A percentile compares a stretch with the other conserved stretches of the same genome.
phyloP scores from a whole-genome alignment of 2,113 vertebrate species.

The Lophotis ruficrista region DNA sequence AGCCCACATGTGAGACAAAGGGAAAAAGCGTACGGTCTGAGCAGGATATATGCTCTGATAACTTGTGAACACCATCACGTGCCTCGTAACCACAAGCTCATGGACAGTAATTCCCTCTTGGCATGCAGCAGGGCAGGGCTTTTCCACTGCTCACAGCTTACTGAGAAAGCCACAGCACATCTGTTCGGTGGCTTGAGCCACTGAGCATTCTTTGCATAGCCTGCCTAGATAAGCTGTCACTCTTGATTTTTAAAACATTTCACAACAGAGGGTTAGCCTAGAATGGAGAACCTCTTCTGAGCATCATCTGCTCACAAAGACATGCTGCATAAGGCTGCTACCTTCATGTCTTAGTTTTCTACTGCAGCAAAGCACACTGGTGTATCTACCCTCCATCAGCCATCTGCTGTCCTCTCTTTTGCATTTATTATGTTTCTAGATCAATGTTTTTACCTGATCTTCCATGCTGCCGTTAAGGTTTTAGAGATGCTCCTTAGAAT shows the following conservation, averaged over 20 bases:
- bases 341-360: background rate
- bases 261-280: conserved; percentile 1
- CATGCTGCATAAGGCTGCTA: background rate
- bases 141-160: conserved; percentile 18
- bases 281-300: conserved; percentile 4
- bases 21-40: background rate
- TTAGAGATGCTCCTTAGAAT: background rate
- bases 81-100: conserved; percentile 10
- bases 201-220: conserved; percentile 46
- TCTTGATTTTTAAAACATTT: conserved; percentile 60
- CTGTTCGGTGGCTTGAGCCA: conserved; percentile 14
- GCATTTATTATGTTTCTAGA: background rate
- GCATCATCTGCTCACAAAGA: background rate
- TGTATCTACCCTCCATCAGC: background rate
- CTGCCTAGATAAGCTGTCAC: conserved; percentile 39
- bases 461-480: background rate
- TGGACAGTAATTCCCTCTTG: conserved; percentile 49
- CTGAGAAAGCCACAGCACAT: conserved; percentile 40
- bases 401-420: background rate
- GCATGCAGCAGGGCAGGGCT: conserved; percentile 41
- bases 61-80: conserved; percentile 19
- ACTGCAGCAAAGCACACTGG: background rate
- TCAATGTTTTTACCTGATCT: background rate
- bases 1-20: background rate
- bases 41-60: background rate